Percentiles rank a stretch among this genome's conserved stretches.
These are phyloP conservation scores for Ectemnius continuus DNA, from an alignment of 2,888 invertebrate genomes.

Conservation along the genomic window DNA sequence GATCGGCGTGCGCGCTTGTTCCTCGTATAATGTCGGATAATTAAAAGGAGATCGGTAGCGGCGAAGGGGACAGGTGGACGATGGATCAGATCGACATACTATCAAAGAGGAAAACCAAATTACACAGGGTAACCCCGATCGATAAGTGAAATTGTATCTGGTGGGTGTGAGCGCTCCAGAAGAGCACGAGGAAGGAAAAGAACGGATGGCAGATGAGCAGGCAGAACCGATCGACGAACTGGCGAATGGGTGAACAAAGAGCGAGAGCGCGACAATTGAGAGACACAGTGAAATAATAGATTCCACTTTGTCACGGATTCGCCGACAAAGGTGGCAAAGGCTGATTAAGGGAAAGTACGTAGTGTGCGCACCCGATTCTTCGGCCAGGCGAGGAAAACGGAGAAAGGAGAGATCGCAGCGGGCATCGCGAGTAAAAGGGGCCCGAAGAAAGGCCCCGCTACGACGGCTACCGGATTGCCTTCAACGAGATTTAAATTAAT, in stretches of 20 bases:
- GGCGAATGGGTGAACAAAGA: slow-evolving; percentile 31
- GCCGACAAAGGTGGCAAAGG: slow-evolving; percentile 2
- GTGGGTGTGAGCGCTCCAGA: neutral
- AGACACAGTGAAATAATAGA: slow-evolving; percentile 43
- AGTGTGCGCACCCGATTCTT: neutral
- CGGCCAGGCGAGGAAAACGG: neutral
- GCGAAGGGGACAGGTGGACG: neutral
- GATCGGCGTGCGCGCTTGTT: no score
- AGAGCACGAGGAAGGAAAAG: neutral
- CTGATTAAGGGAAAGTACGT: slow-evolving; percentile 19
- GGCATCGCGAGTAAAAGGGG: neutral
- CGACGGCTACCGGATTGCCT: slow-evolving; percentile 31
- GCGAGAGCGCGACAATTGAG: slow-evolving; percentile 7
- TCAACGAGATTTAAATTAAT: slow-evolving; percentile 48
- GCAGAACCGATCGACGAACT: slow-evolving; percentile 13
- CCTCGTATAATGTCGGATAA: neutral
- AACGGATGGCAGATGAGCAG: slow-evolving; percentile 13
- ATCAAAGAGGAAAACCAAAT: slow-evolving; percentile 1
- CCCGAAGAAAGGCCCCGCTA: slow-evolving; percentile 8
- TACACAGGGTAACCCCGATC: neutral
- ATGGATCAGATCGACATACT: neutral
- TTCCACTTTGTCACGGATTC: slow-evolving; percentile 38
- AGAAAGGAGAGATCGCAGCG: neutral
- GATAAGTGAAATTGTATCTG: neutral
- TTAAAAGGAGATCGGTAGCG: neutral